Evolutionary conservation across 1,140 invertebrate species (phyloP), one percentile per base, ranked within the genome.

Genomic region (Bombus huntii): DNA sequence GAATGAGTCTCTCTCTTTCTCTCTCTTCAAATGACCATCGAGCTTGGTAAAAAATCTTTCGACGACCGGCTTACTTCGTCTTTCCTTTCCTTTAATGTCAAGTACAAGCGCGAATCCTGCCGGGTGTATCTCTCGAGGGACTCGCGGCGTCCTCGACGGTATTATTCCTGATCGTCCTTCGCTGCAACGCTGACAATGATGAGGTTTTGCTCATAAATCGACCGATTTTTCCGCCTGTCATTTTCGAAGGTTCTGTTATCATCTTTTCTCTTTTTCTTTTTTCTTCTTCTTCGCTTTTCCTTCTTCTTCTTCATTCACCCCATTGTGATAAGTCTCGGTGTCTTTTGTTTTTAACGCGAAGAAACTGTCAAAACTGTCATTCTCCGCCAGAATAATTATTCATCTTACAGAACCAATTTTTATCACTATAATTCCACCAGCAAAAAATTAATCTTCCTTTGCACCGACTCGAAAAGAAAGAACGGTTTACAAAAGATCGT

Each of bases 141-240:
- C 65, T 66, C 76, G 70, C 8, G n/a, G 6, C 65, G 89, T 34
- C 89, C 89, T 89, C 81, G 89, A 81, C 13, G 6, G 65, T 68
- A 87, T 89, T 90, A 90, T 89, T 90, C 78, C 44, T 74, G 73
- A 89, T 85, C 74, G 89, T 70, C 89, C 89, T 90, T 90, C 89
- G 78, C 39, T 59, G 62, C 83, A 44, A 75, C 62, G 74, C 42
- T 53, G 88, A 86, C 85, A 76, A 82, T 57, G 87, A 86, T 78
- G 76, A 70, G 53, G 72, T 53, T 53, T 53, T 31, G 57, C 31
- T 89, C 71, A 70, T 74, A 72, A 74, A 53, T 37, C 31, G 34
- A n/a, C 34, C 18, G 44, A 71, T 81, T 73, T 81, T 28, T 42
- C 13, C 12, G 8, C 18, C 13, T 34, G 73, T 44, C 12, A 1